phyloP scores from a whole-genome alignment of 2,888 invertebrate genomes.

The Rotaria sp. region DNA sequence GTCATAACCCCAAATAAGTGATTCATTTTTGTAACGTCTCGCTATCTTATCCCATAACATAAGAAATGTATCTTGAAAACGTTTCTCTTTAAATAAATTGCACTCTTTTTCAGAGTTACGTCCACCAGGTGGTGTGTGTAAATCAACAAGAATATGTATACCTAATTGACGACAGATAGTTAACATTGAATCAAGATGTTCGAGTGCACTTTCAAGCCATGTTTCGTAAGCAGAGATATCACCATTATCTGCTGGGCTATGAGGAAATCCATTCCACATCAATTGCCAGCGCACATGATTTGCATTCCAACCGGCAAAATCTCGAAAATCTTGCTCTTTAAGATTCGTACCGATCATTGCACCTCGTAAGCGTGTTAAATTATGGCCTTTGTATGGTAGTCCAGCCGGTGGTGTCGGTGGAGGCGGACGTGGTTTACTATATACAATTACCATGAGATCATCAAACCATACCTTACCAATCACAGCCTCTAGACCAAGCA shows the following conservation, averaged over 20 bases:
- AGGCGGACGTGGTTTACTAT: not conserved
- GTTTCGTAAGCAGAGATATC: not conserved
- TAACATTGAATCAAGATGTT: conserved; percentile 24
- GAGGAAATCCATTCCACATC: conserved; percentile 11
- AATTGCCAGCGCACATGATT: conserved; percentile 24
- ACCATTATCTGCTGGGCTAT: conserved; percentile 21
- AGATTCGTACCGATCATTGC: conserved; percentile 15
- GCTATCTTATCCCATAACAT: not conserved
- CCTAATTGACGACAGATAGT: not conserved
- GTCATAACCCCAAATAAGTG: conserved; percentile 20
- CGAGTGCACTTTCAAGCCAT: conserved; percentile 5
- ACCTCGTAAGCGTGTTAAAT: not conserved
- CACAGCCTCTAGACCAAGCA: not conserved
- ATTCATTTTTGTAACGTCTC: conserved; percentile 12
- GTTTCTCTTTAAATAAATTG: conserved; percentile 9
- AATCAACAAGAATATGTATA: not conserved
- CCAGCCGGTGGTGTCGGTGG: conserved; percentile 5
- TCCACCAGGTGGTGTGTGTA: conserved; percentile 19
- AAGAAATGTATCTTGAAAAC: conserved; percentile 24
- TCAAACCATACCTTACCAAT: conserved; percentile 11
- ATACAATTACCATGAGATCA: not conserved
- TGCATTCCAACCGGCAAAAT: conserved; percentile 1
- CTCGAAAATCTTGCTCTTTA: conserved; percentile 19
- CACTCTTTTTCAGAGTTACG: not conserved
- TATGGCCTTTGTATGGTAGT: not conserved